These are phyloP conservation scores for Shinisaurus crocodilurus DNA, from an alignment of 2,113 vertebrate species.

Conservation along the genomic window DNA sequence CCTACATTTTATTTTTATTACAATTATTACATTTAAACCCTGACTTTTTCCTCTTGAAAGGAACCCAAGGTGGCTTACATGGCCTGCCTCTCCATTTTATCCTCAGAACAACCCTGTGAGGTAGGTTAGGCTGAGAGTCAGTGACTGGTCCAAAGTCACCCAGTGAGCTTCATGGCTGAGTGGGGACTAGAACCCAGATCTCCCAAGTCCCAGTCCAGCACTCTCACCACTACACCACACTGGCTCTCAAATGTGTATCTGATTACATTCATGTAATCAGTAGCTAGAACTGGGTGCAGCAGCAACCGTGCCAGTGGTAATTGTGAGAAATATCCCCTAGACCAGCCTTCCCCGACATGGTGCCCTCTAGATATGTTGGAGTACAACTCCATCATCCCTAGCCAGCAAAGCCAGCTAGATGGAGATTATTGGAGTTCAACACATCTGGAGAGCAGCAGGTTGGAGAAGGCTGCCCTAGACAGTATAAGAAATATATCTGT, in stretches of 20 bases:
- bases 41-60: too few relatives aligned
- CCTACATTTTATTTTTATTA: neutral
- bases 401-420: neutral
- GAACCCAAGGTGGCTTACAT: too few relatives aligned
- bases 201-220: too few relatives aligned
- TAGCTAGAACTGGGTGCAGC: neutral
- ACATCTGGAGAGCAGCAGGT: neutral
- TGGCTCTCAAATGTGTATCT: neutral
- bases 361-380: neutral
- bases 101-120: too few relatives aligned
- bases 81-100: too few relatives aligned
- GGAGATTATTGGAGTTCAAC: neutral
- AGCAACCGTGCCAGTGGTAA: neutral
- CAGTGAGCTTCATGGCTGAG: too few relatives aligned
- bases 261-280: too few relatives aligned
- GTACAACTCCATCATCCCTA: neutral
- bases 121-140: too few relatives aligned
- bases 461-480: neutral
- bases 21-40: too few relatives aligned
- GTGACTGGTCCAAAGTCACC: too few relatives aligned
- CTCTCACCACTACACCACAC: too few relatives aligned
- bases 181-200: too few relatives aligned
- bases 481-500: neutral
- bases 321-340: neutral
- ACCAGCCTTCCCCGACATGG: neutral